Base-by-base conservation (phyloP, 2,797 vertebrate species). In the Rhodeus uyekii region DNA sequence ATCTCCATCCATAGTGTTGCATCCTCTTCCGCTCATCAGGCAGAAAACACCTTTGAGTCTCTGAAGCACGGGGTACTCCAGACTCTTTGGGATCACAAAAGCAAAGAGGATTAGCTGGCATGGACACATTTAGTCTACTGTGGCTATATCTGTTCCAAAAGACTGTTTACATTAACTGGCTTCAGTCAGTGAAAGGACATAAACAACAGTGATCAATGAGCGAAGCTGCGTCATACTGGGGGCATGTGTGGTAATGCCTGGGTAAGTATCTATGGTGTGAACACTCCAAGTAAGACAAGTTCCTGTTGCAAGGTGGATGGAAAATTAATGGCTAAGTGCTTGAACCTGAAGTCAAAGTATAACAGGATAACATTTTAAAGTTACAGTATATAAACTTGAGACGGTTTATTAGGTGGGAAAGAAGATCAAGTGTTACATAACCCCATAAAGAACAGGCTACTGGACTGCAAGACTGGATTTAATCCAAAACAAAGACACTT, bases 71-170 rank as follows among this genome's bases (percentile, higher is more conserved):
- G 87, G 81, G 9, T 77, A 85, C 71, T 84, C 38, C 36, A 84
- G 76, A 55, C 85, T 85, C 74, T 85, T 72, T 77, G 76, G 85
- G 90, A 87, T 88, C 0, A 74, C 73, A 8, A 18, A 55, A 44
- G 86, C 85, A 89, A 91, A 90, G 89, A 87, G 92, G 93, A 95
- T 95, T 94, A 95, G 87, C 90, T 65, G 10, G 67, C 68, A 27
- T 29, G 82, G 88, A 89, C 74, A 81, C 90, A 92, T 94, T 90
- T 92, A 94, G 93, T 90, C 22, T 58, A 78, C 86, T 22, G 83
- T 82, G 83, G 83, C 87, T 91, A 92, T 91, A 92, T 90, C 88
- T 89, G 84, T 88, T 89, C 72, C 67, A 63, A 69, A 81, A 60
- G 42, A 71, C 78, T 83, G 79, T 78, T 80, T 88, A 87, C 67